Evolutionary conservation across 2,113 vertebrate species (phyloP).

Genomic region (Amazona vittata): DNA sequence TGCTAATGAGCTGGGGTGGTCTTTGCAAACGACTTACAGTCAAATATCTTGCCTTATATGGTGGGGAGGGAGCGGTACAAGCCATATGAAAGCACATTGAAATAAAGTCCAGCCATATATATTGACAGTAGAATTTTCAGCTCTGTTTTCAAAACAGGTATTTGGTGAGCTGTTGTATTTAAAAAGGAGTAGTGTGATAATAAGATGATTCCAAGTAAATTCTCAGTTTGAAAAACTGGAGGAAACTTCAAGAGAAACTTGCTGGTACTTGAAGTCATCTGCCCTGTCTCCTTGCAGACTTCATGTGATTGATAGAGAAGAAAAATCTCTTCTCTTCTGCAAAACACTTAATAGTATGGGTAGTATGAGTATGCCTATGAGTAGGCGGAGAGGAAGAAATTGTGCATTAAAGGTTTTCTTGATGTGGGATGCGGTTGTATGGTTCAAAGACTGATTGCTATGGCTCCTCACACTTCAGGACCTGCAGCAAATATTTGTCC

Average conservation of each 20-base stretch:
- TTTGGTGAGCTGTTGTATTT: background rate
- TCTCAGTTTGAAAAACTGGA: background rate
- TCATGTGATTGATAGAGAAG: background rate
- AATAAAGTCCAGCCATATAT: background rate
- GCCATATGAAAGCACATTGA: fast-evolving
- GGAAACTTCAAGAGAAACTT: background rate
- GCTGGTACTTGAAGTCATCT: background rate
- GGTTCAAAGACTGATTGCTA: background rate
- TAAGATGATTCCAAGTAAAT: background rate
- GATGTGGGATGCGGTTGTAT: background rate
- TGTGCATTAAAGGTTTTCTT: background rate
- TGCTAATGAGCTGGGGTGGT: background rate
- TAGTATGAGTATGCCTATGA: background rate
- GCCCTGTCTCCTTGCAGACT: background rate
- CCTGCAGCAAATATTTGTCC: background rate
- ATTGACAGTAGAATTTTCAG: background rate
- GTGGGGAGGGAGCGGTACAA: background rate
- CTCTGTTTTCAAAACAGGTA: background rate
- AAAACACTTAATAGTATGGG: background rate
- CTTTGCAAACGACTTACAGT: background rate
- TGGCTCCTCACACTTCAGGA: background rate
- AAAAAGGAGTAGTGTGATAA: background rate
- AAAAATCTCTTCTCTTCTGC: background rate
- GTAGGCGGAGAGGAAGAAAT: background rate
- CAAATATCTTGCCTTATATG: background rate